Percentiles rank a stretch among this genome's conserved stretches.
Evolutionary conservation across 53 echinoderm and acorn worm genomes (phyloP).

Genomic region (Holothuria leucospilota): DNA sequence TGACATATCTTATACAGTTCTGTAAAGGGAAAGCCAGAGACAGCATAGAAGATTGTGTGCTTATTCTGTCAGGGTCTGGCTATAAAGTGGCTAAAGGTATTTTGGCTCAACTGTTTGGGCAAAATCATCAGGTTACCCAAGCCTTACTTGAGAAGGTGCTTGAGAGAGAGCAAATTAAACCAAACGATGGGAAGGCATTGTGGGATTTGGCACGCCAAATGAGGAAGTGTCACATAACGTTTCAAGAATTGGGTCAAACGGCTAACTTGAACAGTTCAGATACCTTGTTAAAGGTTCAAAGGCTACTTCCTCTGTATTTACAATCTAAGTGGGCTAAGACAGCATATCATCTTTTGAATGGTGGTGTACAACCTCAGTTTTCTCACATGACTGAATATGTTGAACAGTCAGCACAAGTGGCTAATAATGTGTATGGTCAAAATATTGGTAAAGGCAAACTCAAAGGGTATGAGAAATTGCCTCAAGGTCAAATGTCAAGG

Average conservation of each 20-base stretch:
- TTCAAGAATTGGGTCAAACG: conserved; percentile 30
- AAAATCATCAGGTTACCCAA: conserved; percentile 21
- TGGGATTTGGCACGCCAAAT: conserved; percentile 60
- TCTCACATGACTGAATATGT: conserved; percentile 44
- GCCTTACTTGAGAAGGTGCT: conserved; percentile 10
- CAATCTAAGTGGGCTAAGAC: conserved; percentile 1
- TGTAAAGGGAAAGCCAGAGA: conserved; percentile 59
- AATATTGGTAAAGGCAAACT: too few relatives aligned
- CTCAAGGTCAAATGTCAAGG: too few relatives aligned
- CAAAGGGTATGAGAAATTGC: too few relatives aligned
- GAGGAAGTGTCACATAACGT: conserved; percentile 49
- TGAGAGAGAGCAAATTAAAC: conserved; percentile 12
- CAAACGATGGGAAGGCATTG: conserved; percentile 52
- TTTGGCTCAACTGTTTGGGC: conserved; percentile 58
- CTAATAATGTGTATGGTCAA: conserved; percentile 43
- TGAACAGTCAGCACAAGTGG: conserved; percentile 32
- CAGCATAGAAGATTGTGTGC: conserved; percentile 56
- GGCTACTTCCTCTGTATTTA: not conserved
- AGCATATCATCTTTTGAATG: not conserved
- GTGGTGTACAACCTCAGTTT: conserved; percentile 8
- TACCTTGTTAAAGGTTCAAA: not conserved
- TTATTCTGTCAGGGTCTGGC: conserved; percentile 29
- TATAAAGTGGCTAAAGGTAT: conserved; percentile 48
- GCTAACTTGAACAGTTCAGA: too few relatives aligned
- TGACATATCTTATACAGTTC: conserved; percentile 58